Base-by-base conservation (phyloP, 2,113 vertebrate genomes). In the Cnemophilus loriae region DNA sequence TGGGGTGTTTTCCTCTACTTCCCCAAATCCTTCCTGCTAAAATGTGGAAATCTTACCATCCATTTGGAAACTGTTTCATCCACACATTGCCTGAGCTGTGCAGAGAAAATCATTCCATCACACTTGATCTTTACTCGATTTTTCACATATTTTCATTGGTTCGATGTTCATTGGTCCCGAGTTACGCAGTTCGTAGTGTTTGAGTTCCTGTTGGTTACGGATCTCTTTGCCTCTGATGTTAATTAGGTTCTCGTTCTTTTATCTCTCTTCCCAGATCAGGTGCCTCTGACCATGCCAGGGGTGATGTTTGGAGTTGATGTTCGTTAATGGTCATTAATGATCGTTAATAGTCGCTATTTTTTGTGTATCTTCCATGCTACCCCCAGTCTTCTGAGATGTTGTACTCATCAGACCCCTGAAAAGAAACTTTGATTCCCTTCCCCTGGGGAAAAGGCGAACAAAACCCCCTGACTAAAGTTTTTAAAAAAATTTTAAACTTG, bases 381-480 rank as follows among this genome's bases (percentile, higher is more conserved):
- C 14, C 41, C 28, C 28, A n/a, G 16, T 33, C 81, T 63, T 33
- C 14, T 44, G 56, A 27, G 57, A 37, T 37, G 46, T 55, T 63
- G 12, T 17, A 63, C 47, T 53, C 21, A 11, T 17, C 33, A 73
- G 27, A 32, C 6, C 32, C 44, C 0, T n/a, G 9, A 35, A 39
- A 64, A 74, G 28, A 47, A 39, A 39, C 15, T 64, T 23, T n/a
- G 47, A 1, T 39, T 74, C 28, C 23, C 19, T 55, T 32, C 8
- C 16, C 3, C 0, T 0, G 1, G 5, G 21, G 3, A 14, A 63
- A 39, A 55, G 33, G 33, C 0, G 2, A 55, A n/a, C 7, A 84
- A 84, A 82, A 64, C 3, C 7, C 4, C 28, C 15, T 16, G 15
- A 33, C 6, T 23, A 33, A 55, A 47, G 2, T 55, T 47, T 5